Conservation (phyloP, 2,113 vertebrate species). For the Helogale parvula region DNA sequence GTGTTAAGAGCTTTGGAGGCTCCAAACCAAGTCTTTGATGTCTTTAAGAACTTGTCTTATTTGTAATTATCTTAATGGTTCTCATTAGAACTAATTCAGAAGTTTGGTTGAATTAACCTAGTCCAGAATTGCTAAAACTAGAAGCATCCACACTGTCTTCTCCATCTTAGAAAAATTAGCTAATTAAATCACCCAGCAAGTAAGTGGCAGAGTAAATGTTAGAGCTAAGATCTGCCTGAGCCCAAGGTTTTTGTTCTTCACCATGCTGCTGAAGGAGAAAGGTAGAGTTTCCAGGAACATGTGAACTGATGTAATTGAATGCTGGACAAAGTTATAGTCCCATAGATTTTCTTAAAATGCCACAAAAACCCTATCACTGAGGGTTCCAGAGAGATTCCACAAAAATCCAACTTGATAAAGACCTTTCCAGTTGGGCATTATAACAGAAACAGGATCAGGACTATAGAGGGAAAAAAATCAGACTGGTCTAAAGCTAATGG, state of each 20-base stretch:
- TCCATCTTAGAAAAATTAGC: neutral
- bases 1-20: no score
- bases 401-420: neutral
- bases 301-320: neutral
- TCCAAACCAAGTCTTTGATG: neutral
- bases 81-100: neutral
- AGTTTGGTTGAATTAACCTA: neutral
- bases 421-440: neutral
- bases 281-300: neutral
- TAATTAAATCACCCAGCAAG: neutral
- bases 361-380: neutral
- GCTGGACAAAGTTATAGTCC: neutral
- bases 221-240: neutral
- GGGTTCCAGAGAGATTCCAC: neutral
- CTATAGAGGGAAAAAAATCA: neutral
- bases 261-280: neutral
- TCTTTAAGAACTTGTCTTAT: neutral
- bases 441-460: neutral
- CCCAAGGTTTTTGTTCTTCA: neutral
- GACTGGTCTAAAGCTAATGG: neutral
- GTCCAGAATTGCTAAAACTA: neutral
- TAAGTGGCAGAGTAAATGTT: neutral
- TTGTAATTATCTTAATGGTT: neutral
- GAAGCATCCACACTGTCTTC: neutral
- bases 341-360: neutral